phyloP scores from a whole-genome alignment of 2,888 invertebrate species.

The Argynnis bischoffii region DNA sequence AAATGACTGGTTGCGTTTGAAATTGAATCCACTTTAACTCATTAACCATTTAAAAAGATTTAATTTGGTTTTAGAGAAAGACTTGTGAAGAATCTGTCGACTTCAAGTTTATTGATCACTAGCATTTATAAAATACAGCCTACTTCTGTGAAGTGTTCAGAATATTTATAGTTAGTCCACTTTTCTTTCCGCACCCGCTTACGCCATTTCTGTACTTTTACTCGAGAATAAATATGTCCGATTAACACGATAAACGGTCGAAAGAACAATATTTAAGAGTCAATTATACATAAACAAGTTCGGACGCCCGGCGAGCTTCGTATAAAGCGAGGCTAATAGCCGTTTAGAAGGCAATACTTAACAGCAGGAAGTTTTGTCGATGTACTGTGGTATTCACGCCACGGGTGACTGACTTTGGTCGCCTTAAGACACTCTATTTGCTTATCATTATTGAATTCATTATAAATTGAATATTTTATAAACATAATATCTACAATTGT shows the following conservation, averaged over 20 bases:
- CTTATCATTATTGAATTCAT: conserved; percentile 57
- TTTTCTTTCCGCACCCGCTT: conserved; percentile 33
- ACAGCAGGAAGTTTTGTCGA: conserved; percentile 72
- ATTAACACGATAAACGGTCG: conserved; percentile 68
- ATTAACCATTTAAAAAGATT: too few relatives aligned
- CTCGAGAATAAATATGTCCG: conserved; percentile 70
- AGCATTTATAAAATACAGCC: conserved; percentile 6
- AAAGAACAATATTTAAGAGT: conserved; percentile 76
- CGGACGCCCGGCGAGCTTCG: conserved; percentile 63
- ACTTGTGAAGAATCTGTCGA: too few relatives aligned
- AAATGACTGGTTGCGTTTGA: too few relatives aligned
- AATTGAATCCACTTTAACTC: too few relatives aligned
- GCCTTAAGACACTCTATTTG: conserved; percentile 61
- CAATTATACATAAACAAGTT: conserved; percentile 73
- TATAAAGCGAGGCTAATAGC: conserved; percentile 74
- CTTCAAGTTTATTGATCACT: background rate
- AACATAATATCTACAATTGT: conserved; percentile 18
- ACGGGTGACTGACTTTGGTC: conserved; percentile 54
- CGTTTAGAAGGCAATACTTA: conserved; percentile 65
- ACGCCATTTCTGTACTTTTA: conserved; percentile 41
- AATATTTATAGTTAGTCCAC: conserved; percentile 17
- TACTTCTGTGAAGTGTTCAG: conserved; percentile 10
- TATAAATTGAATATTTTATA: conserved; percentile 65
- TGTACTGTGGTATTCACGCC: conserved; percentile 56
- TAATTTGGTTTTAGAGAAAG: too few relatives aligned